Evolutionary conservation across 1,140 invertebrate genomes (phyloP).

Genomic region (Homarus americanus): DNA sequence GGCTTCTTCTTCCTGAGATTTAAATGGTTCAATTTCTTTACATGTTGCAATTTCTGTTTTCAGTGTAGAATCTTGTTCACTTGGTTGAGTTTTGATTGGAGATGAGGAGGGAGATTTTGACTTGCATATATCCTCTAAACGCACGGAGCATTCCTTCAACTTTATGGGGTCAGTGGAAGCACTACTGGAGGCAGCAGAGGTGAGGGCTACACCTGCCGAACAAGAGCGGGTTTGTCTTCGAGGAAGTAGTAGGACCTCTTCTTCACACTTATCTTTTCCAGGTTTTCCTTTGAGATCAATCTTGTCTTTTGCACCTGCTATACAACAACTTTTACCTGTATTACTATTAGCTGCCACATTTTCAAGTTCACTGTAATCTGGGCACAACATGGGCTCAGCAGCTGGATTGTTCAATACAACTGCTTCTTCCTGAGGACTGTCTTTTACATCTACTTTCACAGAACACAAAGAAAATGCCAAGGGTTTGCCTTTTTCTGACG

Average conservation of each 20-base stretch:
- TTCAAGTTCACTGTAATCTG: conserved; percentile 12
- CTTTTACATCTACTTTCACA: conserved; percentile 24
- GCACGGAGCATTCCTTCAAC: conserved; percentile 78
- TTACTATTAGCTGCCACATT: conserved; percentile 31
- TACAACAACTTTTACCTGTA: conserved; percentile 38
- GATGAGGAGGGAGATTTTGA: conserved; percentile 64
- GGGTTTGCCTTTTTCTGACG: neutral
- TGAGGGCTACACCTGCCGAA: neutral
- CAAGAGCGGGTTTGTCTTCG: conserved; percentile 38
- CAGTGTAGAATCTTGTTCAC: conserved; percentile 14
- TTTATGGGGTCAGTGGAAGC: conserved; percentile 75
- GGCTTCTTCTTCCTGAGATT: conserved; percentile 18
- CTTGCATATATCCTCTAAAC: conserved; percentile 77
- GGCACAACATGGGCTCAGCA: conserved; percentile 11
- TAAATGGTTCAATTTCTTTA: neutral
- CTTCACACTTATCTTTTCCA: conserved; percentile 7
- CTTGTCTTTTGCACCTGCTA: conserved; percentile 25
- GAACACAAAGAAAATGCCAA: conserved; percentile 27
- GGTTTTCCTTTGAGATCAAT: conserved; percentile 35
- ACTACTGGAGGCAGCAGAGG: neutral
- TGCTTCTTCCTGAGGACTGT: conserved; percentile 45
- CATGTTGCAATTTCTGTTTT: conserved; percentile 17
- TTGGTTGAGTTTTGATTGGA: conserved; percentile 38
- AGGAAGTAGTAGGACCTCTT: neutral
- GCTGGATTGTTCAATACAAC: conserved; percentile 5